These are phyloP conservation scores for Dromius quadrimaculatus DNA, from an alignment of 2,888 invertebrate species.

Conservation along the genomic window DNA sequence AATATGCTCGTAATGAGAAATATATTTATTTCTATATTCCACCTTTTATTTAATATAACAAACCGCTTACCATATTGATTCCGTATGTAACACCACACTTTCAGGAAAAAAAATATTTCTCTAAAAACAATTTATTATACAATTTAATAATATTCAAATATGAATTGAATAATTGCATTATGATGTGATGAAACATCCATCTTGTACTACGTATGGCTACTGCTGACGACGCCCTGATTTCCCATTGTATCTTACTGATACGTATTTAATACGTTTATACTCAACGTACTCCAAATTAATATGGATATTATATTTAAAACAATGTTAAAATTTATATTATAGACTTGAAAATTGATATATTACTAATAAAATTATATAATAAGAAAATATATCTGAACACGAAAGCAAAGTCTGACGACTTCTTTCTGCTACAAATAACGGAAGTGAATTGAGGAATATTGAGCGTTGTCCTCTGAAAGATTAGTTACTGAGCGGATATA, in stretches of 20 bases:
- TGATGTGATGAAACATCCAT: slow-evolving; percentile 24
- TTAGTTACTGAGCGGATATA: not conserved
- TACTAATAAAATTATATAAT: slow-evolving; percentile 52
- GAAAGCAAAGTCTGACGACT: slow-evolving; percentile 44
- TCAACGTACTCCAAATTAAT: slow-evolving; percentile 33
- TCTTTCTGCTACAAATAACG: slow-evolving; percentile 46
- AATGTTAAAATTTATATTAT: slow-evolving; percentile 44
- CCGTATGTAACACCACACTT: slow-evolving; percentile 45
- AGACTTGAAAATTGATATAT: slow-evolving; percentile 29
- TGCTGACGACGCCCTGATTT: slow-evolving; percentile 46
- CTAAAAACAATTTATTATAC: slow-evolving; percentile 50
- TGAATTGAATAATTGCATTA: slow-evolving; percentile 37
- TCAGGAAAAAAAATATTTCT: slow-evolving; percentile 45
- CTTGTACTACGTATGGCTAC: slow-evolving; percentile 12
- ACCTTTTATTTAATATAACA: slow-evolving; percentile 38
- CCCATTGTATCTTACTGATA: slow-evolving; percentile 47
- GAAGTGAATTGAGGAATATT: slow-evolving; percentile 39
- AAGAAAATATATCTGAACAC: slow-evolving; percentile 46
- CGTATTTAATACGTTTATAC: slow-evolving; percentile 48
- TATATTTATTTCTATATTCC: slow-evolving; percentile 30
- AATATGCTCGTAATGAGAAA: slow-evolving; percentile 4
- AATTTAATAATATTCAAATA: slow-evolving; percentile 34
- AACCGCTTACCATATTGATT: slow-evolving; percentile 52
- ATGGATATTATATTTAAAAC: slow-evolving; percentile 44
- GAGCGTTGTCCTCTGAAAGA: not conserved